Evolutionary conservation across 2,113 vertebrate species (phyloP).

Genomic region (Lasiurus borealis): DNA sequence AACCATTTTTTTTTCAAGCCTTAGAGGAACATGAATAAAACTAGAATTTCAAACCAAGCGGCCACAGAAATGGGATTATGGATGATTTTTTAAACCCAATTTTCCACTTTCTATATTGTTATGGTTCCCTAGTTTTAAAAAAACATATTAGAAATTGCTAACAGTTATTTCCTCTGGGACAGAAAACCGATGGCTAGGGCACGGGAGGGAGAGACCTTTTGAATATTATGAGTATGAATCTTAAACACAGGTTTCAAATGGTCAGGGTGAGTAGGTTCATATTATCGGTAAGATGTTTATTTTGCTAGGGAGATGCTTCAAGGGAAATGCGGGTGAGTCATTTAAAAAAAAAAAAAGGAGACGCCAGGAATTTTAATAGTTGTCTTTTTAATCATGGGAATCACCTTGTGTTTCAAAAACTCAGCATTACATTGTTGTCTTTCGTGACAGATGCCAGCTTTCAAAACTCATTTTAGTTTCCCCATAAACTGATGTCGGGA

Average conservation of each 20-base stretch:
- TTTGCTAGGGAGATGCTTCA: slow-evolving; percentile 30
- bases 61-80: slow-evolving; percentile 57
- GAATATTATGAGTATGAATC: slow-evolving; percentile 33
- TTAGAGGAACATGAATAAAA: slow-evolving; percentile 58
- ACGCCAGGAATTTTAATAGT: not conserved
- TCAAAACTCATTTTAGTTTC: slow-evolving; percentile 44
- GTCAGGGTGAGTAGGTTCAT: slow-evolving; percentile 33
- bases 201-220: not conserved
- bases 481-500: slow-evolving; percentile 28
- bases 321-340: slow-evolving; percentile 23
- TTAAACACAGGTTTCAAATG: slow-evolving; percentile 51
- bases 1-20: slow-evolving; percentile 36
- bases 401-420: slow-evolving; percentile 1
- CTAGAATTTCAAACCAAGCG: slow-evolving; percentile 62
- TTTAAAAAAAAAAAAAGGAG: not conserved
- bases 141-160: slow-evolving; percentile 49
- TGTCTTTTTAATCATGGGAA: slow-evolving; percentile 58
- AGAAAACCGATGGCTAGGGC: slow-evolving; percentile 29
- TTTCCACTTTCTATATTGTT: slow-evolving; percentile 67
- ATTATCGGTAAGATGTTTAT: slow-evolving; percentile 44
- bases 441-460: slow-evolving; percentile 18
- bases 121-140: slow-evolving; percentile 32
- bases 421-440: not conserved
- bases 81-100: slow-evolving; percentile 48
- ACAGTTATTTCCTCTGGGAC: slow-evolving; percentile 36